Evolutionary conservation across 2,113 vertebrate species (phyloP), one percentile per base, ranked within the genome.

Genomic region (Erpornis zantholeuca): DNA sequence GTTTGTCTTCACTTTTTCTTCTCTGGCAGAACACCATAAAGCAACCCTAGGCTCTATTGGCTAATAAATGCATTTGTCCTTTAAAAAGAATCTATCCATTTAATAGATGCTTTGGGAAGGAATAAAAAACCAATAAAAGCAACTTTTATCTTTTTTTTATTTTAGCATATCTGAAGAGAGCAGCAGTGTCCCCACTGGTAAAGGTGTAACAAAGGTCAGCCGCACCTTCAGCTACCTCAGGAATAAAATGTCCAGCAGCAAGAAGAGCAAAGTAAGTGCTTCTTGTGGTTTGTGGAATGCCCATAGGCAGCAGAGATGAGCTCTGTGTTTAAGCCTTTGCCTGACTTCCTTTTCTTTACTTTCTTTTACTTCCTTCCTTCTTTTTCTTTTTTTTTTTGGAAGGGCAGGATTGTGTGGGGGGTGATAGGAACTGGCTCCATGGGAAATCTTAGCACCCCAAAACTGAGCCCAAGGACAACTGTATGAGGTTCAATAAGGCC

Each of bases 171-270:
- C 98, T 53, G 99, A 99, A 95, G 99, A 99, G 90, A 98, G 68
- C 87, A 96, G 94, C 90, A 96, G 60, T 71, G 96, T 98, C 86
- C 97, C 86, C 3, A 64, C 98, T 63, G 96, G 97, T 8, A 99
- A 99, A 97, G 95, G 98, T 60, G 98, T 83, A 65, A 99, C 99
- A 4, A 99, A 99, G 98, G 99, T 99, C 92, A 99, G 99, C 87
- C 99, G 99, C 36, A 99, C 99, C 9, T 99, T 99, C 98, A 99
- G 99, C 98, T 99, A 99, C 98, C 98, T 99, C 98, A 99, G 97
- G 98, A 99, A 98, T 97, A 99, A 99, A 98, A 99, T 99, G 99
- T 99, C 99, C 97, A 98, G 98, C 96, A 98, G 98, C 68, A 99
- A 99, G 95, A 99, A 99, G 96, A 99, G 98, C 94, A 98, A 98